These are phyloP conservation scores for Drosophila arizonae DNA, from an alignment of 1,140 invertebrate genomes.

Conservation along the genomic window DNA sequence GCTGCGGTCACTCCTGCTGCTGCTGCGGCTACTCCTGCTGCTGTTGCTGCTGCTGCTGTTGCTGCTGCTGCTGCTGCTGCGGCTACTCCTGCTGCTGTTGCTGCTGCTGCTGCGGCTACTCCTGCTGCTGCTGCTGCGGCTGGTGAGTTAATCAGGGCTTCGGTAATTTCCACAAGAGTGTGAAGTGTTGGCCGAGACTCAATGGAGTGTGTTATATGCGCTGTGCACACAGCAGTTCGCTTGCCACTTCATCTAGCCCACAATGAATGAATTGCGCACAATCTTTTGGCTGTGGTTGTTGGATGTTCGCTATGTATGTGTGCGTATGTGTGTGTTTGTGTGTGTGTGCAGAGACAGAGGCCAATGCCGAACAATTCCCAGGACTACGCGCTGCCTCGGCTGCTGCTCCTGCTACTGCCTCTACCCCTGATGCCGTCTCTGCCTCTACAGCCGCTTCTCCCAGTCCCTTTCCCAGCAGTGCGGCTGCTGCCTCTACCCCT, in stretches of 20 bases:
- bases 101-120: slow-evolving; percentile 1
- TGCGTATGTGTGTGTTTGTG: too few species aligned
- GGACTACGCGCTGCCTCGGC: neutral
- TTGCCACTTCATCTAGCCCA: slow-evolving; percentile 47
- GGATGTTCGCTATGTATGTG: neutral
- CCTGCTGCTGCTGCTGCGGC: slow-evolving; percentile 6
- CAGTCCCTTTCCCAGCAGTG: too few species aligned
- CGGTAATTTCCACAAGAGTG: slow-evolving; percentile 74
- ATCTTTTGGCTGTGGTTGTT: slow-evolving; percentile 26
- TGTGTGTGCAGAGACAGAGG: neutral
- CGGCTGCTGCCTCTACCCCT: slow-evolving; percentile 1
- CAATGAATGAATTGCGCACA: slow-evolving; percentile 54
- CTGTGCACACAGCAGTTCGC: slow-evolving; percentile 45
- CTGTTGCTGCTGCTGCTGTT: neutral
- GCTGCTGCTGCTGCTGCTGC: slow-evolving; percentile 10
- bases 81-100: neutral
- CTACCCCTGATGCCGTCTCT: too few species aligned
- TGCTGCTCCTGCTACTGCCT: neutral
- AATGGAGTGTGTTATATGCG: slow-evolving; percentile 76
- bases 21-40: neutral
- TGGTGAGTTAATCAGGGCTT: slow-evolving; percentile 74
- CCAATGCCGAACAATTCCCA: slow-evolving; percentile 3
- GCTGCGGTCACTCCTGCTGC: neutral
- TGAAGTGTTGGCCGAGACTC: slow-evolving; percentile 72
- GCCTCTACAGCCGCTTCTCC: too few species aligned